Base-by-base conservation (phyloP, 1,140 invertebrate species). In the Lordiphosa mommai region DNA sequence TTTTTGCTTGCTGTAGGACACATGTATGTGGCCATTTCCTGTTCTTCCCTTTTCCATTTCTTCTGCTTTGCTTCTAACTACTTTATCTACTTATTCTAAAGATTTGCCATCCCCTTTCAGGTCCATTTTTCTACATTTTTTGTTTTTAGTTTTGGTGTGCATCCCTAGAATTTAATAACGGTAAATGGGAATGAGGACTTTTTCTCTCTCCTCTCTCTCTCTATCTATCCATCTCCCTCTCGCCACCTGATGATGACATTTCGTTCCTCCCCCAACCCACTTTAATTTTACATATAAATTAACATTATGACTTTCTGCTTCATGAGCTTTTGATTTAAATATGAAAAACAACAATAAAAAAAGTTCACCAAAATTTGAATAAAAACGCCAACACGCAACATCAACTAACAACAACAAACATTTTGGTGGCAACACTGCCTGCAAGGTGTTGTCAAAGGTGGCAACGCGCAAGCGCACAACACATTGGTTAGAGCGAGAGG, bases 311-410 rank as follows among this genome's bases (percentile, higher is more conserved):
- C 64, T 59, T 59, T 68, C 63, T 41, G 63, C 14, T 63, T 38
- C 55, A 68, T 68, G 64, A 68, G 64, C 34, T 60, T 66, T 48
- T 60, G 64, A 68, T 68, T 68, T 68, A 68, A 68, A 68, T 68
- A 68, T 43, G 36, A 52, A 29, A 38, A 29, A 52, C 6, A 59
- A 68, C 44, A n/a, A 49, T 33, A 49, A 8, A 33, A 16, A 32
- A 49, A 47, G 30, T 52, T 32, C 47, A 67, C 67, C 47, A 68
- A 60, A 60, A 68, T 60, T 66, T 60, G 56, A 68, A 60, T 68
- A 49, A 68, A 52, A 30, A n/a, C n/a, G 34, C 27, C 37, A 30
- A n/a, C 23, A 10, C 30, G 10, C 8, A 14, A 43, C 13, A 57
- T 30, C 30, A 23, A 51, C 27, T 36, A 23, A 34, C 33, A 12